Percentiles rank a stretch among this genome's conserved stretches.
phyloP scores from a whole-genome alignment of 2,113 vertebrate genomes.

The Poecile atricapillus region DNA sequence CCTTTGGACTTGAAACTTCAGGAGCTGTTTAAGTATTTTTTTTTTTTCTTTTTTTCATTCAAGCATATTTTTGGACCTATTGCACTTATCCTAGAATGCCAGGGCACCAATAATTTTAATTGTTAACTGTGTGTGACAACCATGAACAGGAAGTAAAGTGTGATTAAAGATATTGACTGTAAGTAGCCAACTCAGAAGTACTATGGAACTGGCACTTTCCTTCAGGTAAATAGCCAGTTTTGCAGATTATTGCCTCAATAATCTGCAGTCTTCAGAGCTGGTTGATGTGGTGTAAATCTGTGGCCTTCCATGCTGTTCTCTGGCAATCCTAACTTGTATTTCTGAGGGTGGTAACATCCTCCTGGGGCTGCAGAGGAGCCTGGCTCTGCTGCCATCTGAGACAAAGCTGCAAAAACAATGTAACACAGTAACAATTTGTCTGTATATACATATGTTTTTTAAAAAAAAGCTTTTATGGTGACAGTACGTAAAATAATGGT shows the following conservation, averaged over 20 bases:
- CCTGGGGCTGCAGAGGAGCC: not conserved
- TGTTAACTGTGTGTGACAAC: not conserved
- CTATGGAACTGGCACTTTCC: not conserved
- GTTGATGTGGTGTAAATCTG: not conserved
- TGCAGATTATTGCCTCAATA: not conserved
- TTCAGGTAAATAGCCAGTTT: not conserved
- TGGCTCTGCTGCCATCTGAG: not conserved
- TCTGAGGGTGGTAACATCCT: not conserved
- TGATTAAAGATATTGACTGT: not conserved
- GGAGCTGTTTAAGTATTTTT: not conserved
- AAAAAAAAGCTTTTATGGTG: not conserved
- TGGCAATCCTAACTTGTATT: not conserved
- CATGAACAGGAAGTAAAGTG: not conserved
- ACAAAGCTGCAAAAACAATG: not conserved
- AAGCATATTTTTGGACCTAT: not conserved
- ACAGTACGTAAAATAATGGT: too few relatives aligned
- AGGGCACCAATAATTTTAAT: not conserved
- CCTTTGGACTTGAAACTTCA: not conserved
- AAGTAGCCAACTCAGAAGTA: not conserved
- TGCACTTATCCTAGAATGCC: not conserved
- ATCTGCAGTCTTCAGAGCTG: not conserved
- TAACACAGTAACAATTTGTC: rapidly evolving
- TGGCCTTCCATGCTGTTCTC: not conserved
- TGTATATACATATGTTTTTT: too few relatives aligned
- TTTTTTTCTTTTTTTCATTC: not conserved